phyloP scores from a whole-genome alignment of 2,888 invertebrate genomes.

The Syrphus vitripennis region DNA sequence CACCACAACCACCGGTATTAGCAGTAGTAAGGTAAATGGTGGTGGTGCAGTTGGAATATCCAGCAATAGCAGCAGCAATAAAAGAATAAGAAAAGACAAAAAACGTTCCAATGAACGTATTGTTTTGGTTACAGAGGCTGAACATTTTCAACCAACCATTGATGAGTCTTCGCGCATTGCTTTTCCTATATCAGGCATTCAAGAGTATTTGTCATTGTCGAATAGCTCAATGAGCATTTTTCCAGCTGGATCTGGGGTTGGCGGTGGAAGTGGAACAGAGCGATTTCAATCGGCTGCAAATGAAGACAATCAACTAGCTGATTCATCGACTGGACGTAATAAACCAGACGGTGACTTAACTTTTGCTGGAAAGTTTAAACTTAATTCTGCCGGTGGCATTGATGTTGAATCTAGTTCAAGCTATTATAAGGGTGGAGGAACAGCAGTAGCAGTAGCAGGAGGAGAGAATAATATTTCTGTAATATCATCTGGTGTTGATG shows the following conservation, averaged over 20 bases:
- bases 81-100: slow-evolving; percentile 76
- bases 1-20: not conserved
- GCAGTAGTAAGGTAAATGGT: not conserved
- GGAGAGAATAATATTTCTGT: slow-evolving; percentile 21
- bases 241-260: slow-evolving; percentile 59
- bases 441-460: not conserved
- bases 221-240: slow-evolving; percentile 78
- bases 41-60: not conserved
- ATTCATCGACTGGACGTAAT: slow-evolving; percentile 29
- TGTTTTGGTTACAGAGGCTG: slow-evolving; percentile 50
- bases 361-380: slow-evolving; percentile 79
- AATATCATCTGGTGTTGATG: not conserved
- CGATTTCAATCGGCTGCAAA: slow-evolving; percentile 28
- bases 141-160: slow-evolving; percentile 68
- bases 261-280: slow-evolving; percentile 14
- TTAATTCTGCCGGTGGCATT: slow-evolving; percentile 65
- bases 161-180: slow-evolving; percentile 71
- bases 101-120: slow-evolving; percentile 68
- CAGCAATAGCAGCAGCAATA: slow-evolving; percentile 53
- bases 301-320: slow-evolving; percentile 30
- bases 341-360: slow-evolving; percentile 75
- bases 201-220: slow-evolving; percentile 72
- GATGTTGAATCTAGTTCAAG: slow-evolving; percentile 42
- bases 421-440: slow-evolving; percentile 54
- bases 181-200: slow-evolving; percentile 69